These are phyloP conservation scores for Tiliacea citrago DNA, from an alignment of 2,888 invertebrate species.

Conservation along the genomic window DNA sequence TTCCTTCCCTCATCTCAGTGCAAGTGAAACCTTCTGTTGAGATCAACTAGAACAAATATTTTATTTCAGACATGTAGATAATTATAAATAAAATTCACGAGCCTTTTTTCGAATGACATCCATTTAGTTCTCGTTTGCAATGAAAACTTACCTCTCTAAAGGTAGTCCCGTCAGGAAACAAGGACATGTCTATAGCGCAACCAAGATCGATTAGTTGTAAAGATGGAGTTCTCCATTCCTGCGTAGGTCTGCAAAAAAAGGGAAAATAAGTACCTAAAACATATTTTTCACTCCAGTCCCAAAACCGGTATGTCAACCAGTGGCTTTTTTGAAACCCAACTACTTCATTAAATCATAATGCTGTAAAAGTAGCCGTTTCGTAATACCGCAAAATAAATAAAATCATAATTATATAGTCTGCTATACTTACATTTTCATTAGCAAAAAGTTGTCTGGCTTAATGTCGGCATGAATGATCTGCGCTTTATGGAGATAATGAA, in stretches of 20 bases:
- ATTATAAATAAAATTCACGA: background rate
- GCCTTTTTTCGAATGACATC: background rate
- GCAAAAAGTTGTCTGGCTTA: slow-evolving; percentile 98
- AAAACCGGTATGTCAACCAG: background rate
- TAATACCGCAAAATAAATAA: background rate
- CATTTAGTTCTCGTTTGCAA: background rate
- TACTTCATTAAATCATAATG: background rate
- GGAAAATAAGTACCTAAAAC: background rate
- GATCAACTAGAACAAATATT: slow-evolving; percentile 89
- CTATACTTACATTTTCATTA: slow-evolving; percentile 93
- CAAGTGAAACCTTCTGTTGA: slow-evolving; percentile 95
- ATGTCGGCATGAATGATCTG: slow-evolving; percentile 98
- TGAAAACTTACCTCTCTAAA: slow-evolving; percentile 91
- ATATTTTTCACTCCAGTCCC: background rate
- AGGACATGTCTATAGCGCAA: slow-evolving; percentile 97
- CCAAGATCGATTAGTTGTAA: slow-evolving; percentile 98
- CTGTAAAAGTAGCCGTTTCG: background rate
- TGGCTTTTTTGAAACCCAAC: background rate
- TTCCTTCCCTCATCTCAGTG: slow-evolving; percentile 97
- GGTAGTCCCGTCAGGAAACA: slow-evolving; percentile 94
- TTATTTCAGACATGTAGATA: background rate
- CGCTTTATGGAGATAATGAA: slow-evolving; percentile 96
- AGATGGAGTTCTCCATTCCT: slow-evolving; percentile 92
- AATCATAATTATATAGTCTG: background rate
- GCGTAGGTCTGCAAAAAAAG: slow-evolving; percentile 88